A percentile compares a stretch with the other conserved stretches of the same genome.
These are phyloP conservation scores for Eira barbara DNA, from an alignment of 2,113 vertebrate genomes.

Conservation along the genomic window DNA sequence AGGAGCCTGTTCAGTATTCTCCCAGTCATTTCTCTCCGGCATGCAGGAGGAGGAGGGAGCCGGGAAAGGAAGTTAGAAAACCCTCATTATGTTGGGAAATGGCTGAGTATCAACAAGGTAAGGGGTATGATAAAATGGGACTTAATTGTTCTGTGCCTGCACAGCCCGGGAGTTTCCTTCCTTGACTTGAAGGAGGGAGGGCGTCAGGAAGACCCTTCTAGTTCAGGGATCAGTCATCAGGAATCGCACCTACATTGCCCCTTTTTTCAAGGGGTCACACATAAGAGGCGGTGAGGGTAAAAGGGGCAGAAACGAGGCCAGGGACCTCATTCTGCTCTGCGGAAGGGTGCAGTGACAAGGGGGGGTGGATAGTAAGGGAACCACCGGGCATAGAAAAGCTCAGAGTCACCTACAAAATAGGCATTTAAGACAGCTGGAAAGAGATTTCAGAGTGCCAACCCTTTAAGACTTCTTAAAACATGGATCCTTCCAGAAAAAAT, in stretches of 20 bases:
- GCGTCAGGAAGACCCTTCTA: background rate
- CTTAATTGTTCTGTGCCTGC: background rate
- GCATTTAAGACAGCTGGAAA: background rate
- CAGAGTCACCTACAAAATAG: background rate
- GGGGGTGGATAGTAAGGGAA: background rate
- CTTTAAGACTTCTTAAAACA: background rate
- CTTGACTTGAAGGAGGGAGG: background rate
- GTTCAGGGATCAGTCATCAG: background rate
- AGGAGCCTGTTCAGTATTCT: slow-evolving; percentile 61
- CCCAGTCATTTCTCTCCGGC: slow-evolving; percentile 60
- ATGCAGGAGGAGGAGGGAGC: slow-evolving; percentile 4
- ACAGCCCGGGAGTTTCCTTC: background rate
- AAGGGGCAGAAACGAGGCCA: background rate
- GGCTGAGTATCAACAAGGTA: slow-evolving; percentile 7
- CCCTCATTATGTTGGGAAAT: slow-evolving; percentile 38
- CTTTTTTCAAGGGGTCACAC: background rate
- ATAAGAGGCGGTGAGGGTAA: background rate
- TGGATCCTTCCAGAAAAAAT: background rate
- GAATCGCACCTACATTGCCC: background rate
- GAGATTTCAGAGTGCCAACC: background rate
- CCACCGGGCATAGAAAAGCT: background rate
- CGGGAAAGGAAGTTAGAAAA: slow-evolving; percentile 43
- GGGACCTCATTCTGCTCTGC: too few species aligned
- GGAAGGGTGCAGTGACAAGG: background rate
- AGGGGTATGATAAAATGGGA: background rate